A percentile compares a stretch with the other conserved stretches of the same genome.
These are phyloP conservation scores for Temnothorax longispinosus DNA, from an alignment of 1,140 invertebrate genomes.

Conservation along the genomic window DNA sequence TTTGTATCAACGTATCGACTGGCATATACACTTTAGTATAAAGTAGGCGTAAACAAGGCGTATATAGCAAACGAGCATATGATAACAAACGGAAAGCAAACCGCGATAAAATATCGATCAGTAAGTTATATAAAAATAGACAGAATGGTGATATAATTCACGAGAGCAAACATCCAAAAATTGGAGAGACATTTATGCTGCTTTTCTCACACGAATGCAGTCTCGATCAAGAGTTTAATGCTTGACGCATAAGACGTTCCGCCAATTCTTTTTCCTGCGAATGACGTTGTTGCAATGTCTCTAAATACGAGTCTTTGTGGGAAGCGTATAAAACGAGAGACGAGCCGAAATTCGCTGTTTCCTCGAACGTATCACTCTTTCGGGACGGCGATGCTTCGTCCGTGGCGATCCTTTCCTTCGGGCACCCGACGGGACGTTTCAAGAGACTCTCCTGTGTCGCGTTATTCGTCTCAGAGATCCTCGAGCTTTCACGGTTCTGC, in stretches of 20 bases:
- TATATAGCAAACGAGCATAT: background rate
- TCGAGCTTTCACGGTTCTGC: constrained; percentile 40
- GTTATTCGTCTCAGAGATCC: constrained; percentile 7
- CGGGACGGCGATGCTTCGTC: constrained; percentile 1
- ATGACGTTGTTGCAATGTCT: constrained; percentile 69
- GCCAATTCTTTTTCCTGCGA: constrained; percentile 72
- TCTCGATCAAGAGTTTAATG: constrained; percentile 22
- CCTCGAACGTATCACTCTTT: constrained; percentile 46
- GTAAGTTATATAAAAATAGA: constrained; percentile 10
- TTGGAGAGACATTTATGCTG: background rate
- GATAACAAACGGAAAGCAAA: background rate
- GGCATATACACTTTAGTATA: background rate
- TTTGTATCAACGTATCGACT: background rate
- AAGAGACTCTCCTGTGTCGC: background rate
- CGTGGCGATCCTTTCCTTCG: background rate
- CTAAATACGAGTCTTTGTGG: constrained; percentile 63
- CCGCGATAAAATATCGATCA: background rate
- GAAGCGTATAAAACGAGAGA: constrained; percentile 22
- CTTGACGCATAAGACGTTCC: constrained; percentile 66
- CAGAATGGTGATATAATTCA: background rate
- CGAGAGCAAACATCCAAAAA: background rate
- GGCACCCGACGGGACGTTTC: background rate
- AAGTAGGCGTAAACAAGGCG: background rate
- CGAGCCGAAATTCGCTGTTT: constrained; percentile 33
- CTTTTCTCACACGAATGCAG: background rate